Evolutionary conservation across 2,888 invertebrate species (phyloP), one percentile per base, ranked within the genome.

Genomic region (Rhimphoctona megacephalus): DNA sequence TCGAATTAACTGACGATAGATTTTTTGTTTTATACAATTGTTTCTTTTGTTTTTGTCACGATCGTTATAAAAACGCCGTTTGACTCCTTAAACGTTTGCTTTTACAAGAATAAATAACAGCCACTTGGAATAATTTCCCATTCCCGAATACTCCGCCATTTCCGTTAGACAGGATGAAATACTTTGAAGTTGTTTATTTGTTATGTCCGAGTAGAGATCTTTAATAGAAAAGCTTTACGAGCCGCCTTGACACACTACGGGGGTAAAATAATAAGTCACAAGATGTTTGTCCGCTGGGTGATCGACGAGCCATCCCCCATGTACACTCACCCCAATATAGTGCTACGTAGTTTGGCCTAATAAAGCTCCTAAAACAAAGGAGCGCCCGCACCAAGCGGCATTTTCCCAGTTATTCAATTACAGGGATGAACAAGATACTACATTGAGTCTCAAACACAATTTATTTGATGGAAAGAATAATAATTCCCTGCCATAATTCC

Each of bases 321-420:
- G 57, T 46, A 43, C 69, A 30, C 54, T 70, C 79, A 54, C 30
- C 11, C 19, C 69, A n/a, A 70, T 49, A 52, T 79, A 52, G 66
- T 3, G 11, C 70, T 72, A 72, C 39, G 70, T 54, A 61, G 73
- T 8, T n/a, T 14, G 30, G 83, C 83, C 78, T 85, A 78, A 66
- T 86, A 85, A 89, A 84, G 87, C 83, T 91, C 87, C 78, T 85
- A 79, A 92, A 91, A 92, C 90, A 92, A 92, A 91, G 92, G 92
- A 81, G 92, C 80, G 91, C 77, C 90, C 67, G 49, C 64, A 39
- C 43, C 46, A 39, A 66, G 57, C 57, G 79, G 49, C 78, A 72
- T 33, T 80, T 81, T 86, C 69, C 49, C 33, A 78, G 46, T 77
- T 73, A 73, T 83, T 77, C 39, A 57, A 81, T 88, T 70, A 70